These are phyloP conservation scores for Struthio camelus DNA, from an alignment of 2,113 vertebrate genomes.

Conservation along the genomic window DNA sequence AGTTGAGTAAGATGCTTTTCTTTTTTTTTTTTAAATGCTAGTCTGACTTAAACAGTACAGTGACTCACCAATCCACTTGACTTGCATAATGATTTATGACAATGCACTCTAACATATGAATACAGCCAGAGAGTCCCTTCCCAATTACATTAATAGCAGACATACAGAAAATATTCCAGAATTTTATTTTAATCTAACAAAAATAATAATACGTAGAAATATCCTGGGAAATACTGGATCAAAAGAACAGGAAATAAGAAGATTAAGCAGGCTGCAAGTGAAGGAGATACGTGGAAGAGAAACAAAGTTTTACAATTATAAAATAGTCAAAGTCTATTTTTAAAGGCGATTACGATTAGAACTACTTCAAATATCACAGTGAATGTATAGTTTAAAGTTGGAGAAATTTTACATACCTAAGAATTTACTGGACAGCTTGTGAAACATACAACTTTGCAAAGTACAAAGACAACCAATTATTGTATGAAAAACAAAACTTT, in stretches of 20 bases:
- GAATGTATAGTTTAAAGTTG: background rate
- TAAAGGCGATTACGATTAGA: background rate
- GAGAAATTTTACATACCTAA: background rate
- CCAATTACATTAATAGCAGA: constrained; percentile 1
- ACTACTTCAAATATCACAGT: background rate
- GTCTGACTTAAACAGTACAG: background rate
- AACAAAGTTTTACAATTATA: background rate
- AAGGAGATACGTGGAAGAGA: background rate
- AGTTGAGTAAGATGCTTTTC: background rate
- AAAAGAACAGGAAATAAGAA: background rate
- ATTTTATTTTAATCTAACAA: background rate
- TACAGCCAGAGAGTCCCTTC: background rate
- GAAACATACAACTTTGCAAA: background rate
- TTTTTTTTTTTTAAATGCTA: background rate
- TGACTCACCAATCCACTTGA: constrained; percentile 45
- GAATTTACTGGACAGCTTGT: background rate
- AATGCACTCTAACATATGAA: background rate
- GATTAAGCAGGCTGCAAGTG: background rate
- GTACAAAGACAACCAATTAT: background rate
- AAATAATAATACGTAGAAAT: background rate
- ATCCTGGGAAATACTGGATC: background rate
- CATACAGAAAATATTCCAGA: background rate
- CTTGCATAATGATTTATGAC: background rate
- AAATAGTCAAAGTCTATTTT: background rate
- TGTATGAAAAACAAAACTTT: background rate